These are phyloP conservation scores for Columba guinea DNA, from an alignment of 2,797 vertebrate genomes.

Conservation along the genomic window DNA sequence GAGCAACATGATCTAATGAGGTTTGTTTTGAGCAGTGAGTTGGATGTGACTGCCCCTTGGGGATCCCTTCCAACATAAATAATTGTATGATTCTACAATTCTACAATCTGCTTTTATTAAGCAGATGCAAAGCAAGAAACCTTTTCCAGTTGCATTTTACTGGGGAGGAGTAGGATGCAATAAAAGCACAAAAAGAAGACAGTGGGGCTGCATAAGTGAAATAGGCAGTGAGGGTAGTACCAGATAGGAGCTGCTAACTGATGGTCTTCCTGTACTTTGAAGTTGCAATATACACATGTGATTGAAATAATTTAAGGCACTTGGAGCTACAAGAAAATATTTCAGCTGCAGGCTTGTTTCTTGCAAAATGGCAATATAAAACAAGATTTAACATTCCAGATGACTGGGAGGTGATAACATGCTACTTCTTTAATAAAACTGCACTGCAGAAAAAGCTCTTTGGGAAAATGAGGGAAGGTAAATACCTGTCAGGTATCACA, in stretches of 20 bases:
- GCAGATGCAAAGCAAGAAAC: background rate
- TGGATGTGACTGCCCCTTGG: background rate
- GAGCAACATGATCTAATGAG: background rate
- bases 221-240: background rate
- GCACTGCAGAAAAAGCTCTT: background rate
- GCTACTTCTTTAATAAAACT: background rate
- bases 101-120: background rate
- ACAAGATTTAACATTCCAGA: background rate
- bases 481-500: background rate
- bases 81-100: background rate
- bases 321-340: background rate
- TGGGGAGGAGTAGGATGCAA: background rate
- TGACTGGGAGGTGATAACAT: background rate
- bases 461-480: background rate
- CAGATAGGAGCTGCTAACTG: background rate
- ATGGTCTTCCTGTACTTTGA: background rate
- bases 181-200: background rate
- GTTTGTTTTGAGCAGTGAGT: background rate
- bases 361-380: background rate
- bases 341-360: background rate
- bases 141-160: background rate
- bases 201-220: background rate
- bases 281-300: accelerated
- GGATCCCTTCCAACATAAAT: background rate
- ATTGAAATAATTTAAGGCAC: background rate